Conservation (phyloP, 2,888 invertebrate species). For the Temnothorax ravouxi region DNA sequence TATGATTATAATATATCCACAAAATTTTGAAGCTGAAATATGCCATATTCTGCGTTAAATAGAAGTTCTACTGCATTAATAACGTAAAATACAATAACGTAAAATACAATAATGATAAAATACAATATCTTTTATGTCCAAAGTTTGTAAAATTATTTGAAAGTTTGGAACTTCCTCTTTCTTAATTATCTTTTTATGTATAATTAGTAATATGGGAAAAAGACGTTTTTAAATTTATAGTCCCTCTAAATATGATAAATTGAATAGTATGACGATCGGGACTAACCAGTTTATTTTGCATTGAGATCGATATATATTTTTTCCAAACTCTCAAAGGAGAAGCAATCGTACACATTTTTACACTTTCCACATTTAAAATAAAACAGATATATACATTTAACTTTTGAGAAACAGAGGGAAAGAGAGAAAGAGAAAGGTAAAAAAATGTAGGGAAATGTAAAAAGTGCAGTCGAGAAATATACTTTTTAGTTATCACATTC, state of each 20-base stretch:
- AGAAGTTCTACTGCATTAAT: slow-evolving; percentile 46
- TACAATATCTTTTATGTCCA: background rate
- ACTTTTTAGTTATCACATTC: slow-evolving; percentile 38
- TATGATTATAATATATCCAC: background rate
- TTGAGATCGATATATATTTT: slow-evolving; percentile 18
- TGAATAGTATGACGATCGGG: slow-evolving; percentile 17
- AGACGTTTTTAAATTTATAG: slow-evolving; percentile 36
- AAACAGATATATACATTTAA: slow-evolving; percentile 31
- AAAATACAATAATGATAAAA: slow-evolving; percentile 34
- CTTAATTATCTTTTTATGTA: slow-evolving; percentile 13
- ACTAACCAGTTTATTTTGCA: background rate
- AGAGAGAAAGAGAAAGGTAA: slow-evolving; percentile 6
- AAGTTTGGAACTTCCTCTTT: slow-evolving; percentile 19
- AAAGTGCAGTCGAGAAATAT: slow-evolving; percentile 44
- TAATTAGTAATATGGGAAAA: background rate
- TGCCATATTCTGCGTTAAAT: slow-evolving; percentile 16
- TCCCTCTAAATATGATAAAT: slow-evolving; percentile 28
- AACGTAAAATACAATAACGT: slow-evolving; percentile 34
- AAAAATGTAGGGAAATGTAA: slow-evolving; percentile 34
- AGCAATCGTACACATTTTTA: slow-evolving; percentile 44
- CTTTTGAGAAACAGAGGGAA: background rate
- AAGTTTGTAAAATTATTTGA: slow-evolving; percentile 41
- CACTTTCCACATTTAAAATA: slow-evolving; percentile 30
- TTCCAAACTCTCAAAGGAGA: slow-evolving; percentile 37
- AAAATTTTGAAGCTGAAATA: background rate